A percentile compares a stretch with the other conserved stretches of the same genome.
Conservation (phyloP, 2,888 invertebrate species). For the Stratiomys singularior region DNA sequence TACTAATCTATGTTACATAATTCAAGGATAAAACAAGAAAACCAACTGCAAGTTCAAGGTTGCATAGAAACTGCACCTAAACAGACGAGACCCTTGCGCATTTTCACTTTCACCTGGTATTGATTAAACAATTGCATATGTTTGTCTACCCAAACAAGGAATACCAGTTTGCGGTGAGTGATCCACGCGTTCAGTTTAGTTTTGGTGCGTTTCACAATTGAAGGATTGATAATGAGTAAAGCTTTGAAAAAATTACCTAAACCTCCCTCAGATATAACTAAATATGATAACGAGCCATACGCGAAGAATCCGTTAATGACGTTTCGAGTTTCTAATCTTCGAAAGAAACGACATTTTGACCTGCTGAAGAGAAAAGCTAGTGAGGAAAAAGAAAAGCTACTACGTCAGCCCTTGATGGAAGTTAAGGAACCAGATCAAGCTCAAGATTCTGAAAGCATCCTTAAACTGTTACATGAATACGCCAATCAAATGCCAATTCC, state of each 20-base stretch:
- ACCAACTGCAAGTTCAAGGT: no score
- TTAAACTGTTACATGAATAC: conserved; percentile 69
- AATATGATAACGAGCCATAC: conserved; percentile 64
- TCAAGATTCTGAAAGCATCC: conserved; percentile 67
- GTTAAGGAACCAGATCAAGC: conserved; percentile 67
- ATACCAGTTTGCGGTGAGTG: no score
- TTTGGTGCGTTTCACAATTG: no score
- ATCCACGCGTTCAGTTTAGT: no score
- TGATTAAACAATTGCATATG: no score
- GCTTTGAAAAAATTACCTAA: conserved; percentile 61
- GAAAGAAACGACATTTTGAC: conserved; percentile 59
- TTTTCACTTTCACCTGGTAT: no score
- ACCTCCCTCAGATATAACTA: conserved; percentile 60
- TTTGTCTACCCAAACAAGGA: no score
- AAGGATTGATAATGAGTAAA: conserved; percentile 57
- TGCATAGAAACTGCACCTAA: no score
- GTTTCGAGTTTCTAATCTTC: conserved; percentile 61
- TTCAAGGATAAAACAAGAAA: no score
- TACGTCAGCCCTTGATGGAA: conserved; percentile 49
- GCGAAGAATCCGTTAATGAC: conserved; percentile 62
- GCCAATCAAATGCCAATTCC: conserved; percentile 71
- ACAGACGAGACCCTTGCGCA: no score
- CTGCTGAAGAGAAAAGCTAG: conserved; percentile 58
- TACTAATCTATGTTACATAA: no score
- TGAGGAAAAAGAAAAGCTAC: conserved; percentile 60